Base-by-base conservation (phyloP, 2,888 invertebrate genomes). In the Priapulus caudatus region DNA sequence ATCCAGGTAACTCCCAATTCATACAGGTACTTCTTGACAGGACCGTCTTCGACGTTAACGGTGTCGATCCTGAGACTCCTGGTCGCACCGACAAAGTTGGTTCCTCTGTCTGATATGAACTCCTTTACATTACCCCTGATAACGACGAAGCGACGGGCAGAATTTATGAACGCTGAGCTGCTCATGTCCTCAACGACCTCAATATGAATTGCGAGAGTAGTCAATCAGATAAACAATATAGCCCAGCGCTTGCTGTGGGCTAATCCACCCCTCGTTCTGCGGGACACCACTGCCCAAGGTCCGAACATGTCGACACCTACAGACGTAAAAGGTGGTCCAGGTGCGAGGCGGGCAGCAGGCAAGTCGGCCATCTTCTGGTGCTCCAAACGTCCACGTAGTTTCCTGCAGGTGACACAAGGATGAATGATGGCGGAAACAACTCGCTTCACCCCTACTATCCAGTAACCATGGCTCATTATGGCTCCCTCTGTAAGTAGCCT, bases 241-340 rank as follows among this genome's bases (percentile, higher is more conserved):
- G 52, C 57, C 54, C 43, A 54, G 5, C 33, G 47, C 46, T 51
- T 57, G 21, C 20, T 43, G 19, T 18, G 54, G 52, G 48, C 46
- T 43, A n/a, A n/a, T n/a, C n/a, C n/a, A n/a, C n/a, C n/a, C 51
- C 59, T 60, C 43, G 57, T 60, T 1, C 62, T 56, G n/a, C 62
- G 59, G 24, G 56, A 48, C 48, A 61, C 62, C 0, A 58, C 53
- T 2, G 50, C 16, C n/a, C 58, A 63, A 4, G 61, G 61, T 4
- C 62, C 63, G 51, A 64, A 63, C 52, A 57, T 61, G 46, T 63
- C 61, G 24, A 61, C 52, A 5, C 59, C 60, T 50, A 55, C 53
- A 46, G 56, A 56, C 1, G 56, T 57, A 45, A 63, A 63, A 5
- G 61, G 60, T 33, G 60, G 59, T 4, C 50, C 47, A 5, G 59